Percentiles rank a stretch among this genome's conserved stretches.
Conservation (phyloP, 2,113 vertebrate genomes). For the Datnioides undecimradiatus region DNA sequence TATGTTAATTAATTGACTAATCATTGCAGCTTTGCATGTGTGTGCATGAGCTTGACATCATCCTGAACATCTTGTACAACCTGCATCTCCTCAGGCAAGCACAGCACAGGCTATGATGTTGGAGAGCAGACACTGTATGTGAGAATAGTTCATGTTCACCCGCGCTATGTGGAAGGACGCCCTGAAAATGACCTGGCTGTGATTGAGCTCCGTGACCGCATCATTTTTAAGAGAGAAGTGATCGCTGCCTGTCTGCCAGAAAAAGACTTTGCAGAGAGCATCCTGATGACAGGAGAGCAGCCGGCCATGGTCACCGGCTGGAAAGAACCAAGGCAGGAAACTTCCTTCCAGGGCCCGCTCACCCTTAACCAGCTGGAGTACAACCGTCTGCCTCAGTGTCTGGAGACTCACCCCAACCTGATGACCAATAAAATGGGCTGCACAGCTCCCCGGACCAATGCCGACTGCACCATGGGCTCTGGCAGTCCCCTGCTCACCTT, state of each 20-base stretch:
- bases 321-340: constrained; percentile 32
- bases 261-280: constrained; percentile 80
- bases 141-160: constrained; percentile 67
- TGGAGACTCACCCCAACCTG: constrained; percentile 63
- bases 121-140: constrained; percentile 68
- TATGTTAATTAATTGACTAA: not conserved
- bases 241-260: constrained; percentile 81
- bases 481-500: constrained; percentile 84
- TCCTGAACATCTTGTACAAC: not conserved
- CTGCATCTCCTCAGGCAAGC: constrained; percentile 72
- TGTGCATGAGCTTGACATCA: not conserved
- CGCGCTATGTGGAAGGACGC: constrained; percentile 61
- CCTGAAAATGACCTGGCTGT: constrained; percentile 83
- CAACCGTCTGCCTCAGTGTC: constrained; percentile 64
- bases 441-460: constrained; percentile 64
- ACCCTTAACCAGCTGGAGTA: constrained; percentile 77
- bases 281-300: constrained; percentile 70
- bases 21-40: not conserved
- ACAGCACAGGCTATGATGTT: not conserved
- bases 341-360: constrained; percentile 64
- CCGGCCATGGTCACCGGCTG: constrained; percentile 79
- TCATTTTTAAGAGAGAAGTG: constrained; percentile 64
- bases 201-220: constrained; percentile 76
- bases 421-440: constrained; percentile 86
- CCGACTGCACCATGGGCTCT: constrained; percentile 77